Base-by-base conservation (phyloP, 2,113 vertebrate species). In the Alethe diademata region DNA sequence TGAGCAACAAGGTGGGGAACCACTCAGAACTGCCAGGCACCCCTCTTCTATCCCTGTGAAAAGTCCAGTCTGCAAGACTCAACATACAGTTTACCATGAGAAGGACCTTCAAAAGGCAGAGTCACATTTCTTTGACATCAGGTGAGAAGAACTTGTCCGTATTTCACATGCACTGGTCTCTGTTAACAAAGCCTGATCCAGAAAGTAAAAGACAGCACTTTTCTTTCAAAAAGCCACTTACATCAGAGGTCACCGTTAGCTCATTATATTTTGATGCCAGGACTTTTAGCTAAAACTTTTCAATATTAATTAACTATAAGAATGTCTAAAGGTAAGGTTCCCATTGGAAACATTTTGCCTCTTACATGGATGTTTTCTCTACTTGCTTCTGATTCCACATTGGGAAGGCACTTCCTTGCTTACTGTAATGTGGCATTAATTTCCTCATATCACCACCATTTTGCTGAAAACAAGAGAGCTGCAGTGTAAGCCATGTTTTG, bases 21-120 rank as follows among this genome's bases (percentile, higher is more conserved):
- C 70, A 70, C 28, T 28, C 11, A 11, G 31, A 47, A 23, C 14
- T 35, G 53, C 61, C 1, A 7, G 29, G 29, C 33, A 81, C 8
- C 26, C 33, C 33, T 29, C 12, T 33, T 53, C 42, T 3, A 9
- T 13, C 45, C 47, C 31, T 28, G 31, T 35, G 48, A 23, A 19
- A 48, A 62, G 36, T 31, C 64, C 22, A 19, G 38, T 28, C 50
- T 54, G 38, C 28, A 45, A 54, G 71, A 58, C 31, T 74, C 45
- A 47, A 12, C 0, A 1, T 5, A 61, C 0, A 3, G 9, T 24
- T 54, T 36, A 57, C 9, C n/a, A 8, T 6, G 65, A 73, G 29
- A 50, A 60, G 11, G 54, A 58, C 54, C 54, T 53, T 48, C 45
- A 50, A 72, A 78, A 42, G n/a, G 48, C 48, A 73, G 35, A 12